Base-by-base conservation (phyloP, 2,888 invertebrate genomes). In the Subacronicta megacephala region DNA sequence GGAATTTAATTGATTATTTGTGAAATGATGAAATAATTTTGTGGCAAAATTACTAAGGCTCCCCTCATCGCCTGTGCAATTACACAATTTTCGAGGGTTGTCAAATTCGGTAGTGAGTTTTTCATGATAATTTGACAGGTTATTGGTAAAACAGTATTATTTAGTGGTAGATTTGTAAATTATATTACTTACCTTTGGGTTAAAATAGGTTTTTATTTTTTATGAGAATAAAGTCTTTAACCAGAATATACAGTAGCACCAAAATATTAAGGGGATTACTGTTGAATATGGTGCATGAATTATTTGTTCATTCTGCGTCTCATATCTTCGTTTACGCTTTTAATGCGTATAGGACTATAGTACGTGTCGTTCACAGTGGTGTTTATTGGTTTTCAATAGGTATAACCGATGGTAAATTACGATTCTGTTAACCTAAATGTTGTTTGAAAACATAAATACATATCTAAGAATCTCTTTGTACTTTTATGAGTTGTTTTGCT, bases 1-100 rank as follows among this genome's bases (percentile, higher is more conserved):
- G 78, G 72, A 83, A 84, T 89, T 84, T 88, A 92, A 93, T 93
- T 92, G 92, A 92, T 90, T 89, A 88, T 90, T 92, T 89, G 87
- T 86, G 87, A 87, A 83, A 74, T 60, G 77, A 77, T 72, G 77
- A 82, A 83, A 87, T 87, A 84, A 87, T 90, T 83, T 70, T 54
- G 66, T 86, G 85, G 75, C 78, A 78, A 86, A 83, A 72, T 87
- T 86, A 82, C 83, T 79, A 62, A 53, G 49, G 78, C 57, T 73
- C 82, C 84, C 85, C 80, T 74, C 78, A 75, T 58, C 62, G 61
- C 61, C 75, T 66, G 60, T 58, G 55, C 67, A 76, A 71, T 72
- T 62, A 65, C 43, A 56, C 57, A 45, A 54, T 68, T 49, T 47
- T 49, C 42, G 56, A 52, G 78, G 75, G 63, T 53, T 43, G 15